Conservation (phyloP, 1,140 invertebrate species). For the Sminthurides bifidus region DNA sequence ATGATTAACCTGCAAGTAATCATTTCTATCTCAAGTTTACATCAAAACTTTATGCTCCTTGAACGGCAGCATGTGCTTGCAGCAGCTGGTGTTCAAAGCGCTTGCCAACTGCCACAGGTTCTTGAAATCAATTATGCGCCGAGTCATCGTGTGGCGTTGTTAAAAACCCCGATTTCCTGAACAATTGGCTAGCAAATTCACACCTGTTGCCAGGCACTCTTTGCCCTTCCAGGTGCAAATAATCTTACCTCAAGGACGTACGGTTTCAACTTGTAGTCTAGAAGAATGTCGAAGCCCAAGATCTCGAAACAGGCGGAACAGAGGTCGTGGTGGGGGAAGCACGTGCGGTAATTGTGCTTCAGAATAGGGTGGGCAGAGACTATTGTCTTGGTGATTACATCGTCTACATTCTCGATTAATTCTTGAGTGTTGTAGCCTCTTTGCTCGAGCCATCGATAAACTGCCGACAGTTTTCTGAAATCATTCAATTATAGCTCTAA, state of each 20-base stretch:
- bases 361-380: constrained; percentile 70
- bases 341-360: constrained; percentile 75
- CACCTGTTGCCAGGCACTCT: too few species aligned
- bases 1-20: constrained; percentile 57
- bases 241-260: constrained; percentile 63
- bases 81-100: too few species aligned
- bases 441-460: constrained; percentile 57
- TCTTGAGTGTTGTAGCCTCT: constrained; percentile 59
- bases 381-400: constrained; percentile 79
- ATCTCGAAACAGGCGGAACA: constrained; percentile 81
- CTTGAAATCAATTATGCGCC: too few species aligned
- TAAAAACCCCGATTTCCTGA: too few species aligned
- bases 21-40: constrained; percentile 4
- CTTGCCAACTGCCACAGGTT: too few species aligned
- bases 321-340: constrained; percentile 70
- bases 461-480: constrained; percentile 60
- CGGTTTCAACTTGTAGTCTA: constrained; percentile 75
- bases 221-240: not conserved
- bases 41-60: not conserved
- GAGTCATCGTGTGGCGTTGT: too few species aligned
- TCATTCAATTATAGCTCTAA: constrained; percentile 11
- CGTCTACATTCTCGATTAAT: constrained; percentile 71
- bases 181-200: too few species aligned
- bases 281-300: constrained; percentile 72
- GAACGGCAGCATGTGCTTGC: too few species aligned